Evolutionary conservation across 2,113 vertebrate species (phyloP), one percentile per base, ranked within the genome.

Genomic region (Plestiodon gilberti): DNA sequence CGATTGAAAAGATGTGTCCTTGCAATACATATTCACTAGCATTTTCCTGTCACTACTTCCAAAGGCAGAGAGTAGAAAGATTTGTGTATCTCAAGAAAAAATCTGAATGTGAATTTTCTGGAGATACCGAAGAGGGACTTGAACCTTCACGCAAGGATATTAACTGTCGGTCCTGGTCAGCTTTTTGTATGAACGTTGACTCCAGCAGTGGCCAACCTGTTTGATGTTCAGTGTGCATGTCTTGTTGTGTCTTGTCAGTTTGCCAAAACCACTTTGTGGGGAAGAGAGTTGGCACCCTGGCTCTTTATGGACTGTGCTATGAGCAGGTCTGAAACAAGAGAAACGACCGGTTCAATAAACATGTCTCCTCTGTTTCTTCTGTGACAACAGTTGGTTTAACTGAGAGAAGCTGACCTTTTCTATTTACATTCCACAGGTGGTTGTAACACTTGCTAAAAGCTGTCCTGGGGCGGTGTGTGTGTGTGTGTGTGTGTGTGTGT

Each of bases 221-320:
- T 57, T 61, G 82, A 64, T 69, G 59, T 55, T 55, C 71, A 33
- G n/a, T n/a, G n/a, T n/a, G n/a, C n/a, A n/a, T 88, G n/a, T n/a
- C n/a, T n/a, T n/a, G n/a, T n/a, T n/a, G n/a, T 64, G 6, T 78
- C 80, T 89, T 82, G 48, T 80, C 55, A 2, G 74, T 43, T 83
- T 48, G 77, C 62, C 74, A 88, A 67, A 78, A 84, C 43, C 59
- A 22, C 1, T 88, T 88, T 33, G 15, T 61, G 9, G 87, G 70
- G 89, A 89, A 71, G 14, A 0, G 0, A 71, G 69, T 73, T 81
- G 82, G 85, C 81, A 87, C 4, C 38, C n/a, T 3, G 52, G 30
- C 92, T 93, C 90, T 91, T 87, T 88, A 92, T 71, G 90, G 90
- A 73, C 91, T 83, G 88, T 88, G 82, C 89, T 79, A 0, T 74